Evolutionary conservation across 2,113 vertebrate species (phyloP).

Genomic region (Prietella phreatophila): DNA sequence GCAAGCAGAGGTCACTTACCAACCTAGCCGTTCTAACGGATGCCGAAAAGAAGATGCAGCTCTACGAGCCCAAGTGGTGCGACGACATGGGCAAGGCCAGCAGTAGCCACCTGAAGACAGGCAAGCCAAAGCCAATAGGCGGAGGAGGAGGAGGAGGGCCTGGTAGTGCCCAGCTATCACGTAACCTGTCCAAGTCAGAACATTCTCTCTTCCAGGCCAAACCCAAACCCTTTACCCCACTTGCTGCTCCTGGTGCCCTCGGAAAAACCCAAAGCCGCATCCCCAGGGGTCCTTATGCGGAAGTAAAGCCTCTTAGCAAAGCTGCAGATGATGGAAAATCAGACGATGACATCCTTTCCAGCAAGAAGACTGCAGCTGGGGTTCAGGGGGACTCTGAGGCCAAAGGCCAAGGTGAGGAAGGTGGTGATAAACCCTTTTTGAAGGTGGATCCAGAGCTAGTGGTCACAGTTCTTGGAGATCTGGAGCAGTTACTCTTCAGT

Average conservation of each 20-base stretch:
- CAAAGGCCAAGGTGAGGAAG: constrained; percentile 74
- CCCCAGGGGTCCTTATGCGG: constrained; percentile 91
- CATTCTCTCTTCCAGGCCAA: constrained; percentile 90
- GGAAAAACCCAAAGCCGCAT: constrained; percentile 88
- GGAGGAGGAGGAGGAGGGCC: constrained; percentile 59
- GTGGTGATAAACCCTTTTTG: constrained; percentile 86
- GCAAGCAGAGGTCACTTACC: constrained; percentile 93
- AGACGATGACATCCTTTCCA: constrained; percentile 89
- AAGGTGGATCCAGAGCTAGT: constrained; percentile 98
- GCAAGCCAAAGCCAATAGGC: constrained; percentile 67
- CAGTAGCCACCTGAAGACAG: constrained; percentile 61
- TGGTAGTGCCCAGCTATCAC: constrained; percentile 79
- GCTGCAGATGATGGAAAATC: constrained; percentile 86
- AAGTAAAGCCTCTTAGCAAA: constrained; percentile 95
- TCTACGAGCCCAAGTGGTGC: constrained; percentile 92
- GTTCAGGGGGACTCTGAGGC: constrained; percentile 64
- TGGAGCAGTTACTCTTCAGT: constrained; percentile 98
- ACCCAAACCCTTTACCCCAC: constrained; percentile 79
- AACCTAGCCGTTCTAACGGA: constrained; percentile 94
- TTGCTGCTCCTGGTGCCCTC: constrained; percentile 75
- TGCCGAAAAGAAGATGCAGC: constrained; percentile 93
- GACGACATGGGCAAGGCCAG: constrained; percentile 87
- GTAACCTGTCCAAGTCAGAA: constrained; percentile 91
- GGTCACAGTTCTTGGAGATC: constrained; percentile 94
- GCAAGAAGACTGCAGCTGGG: constrained; percentile 71